A percentile compares a stretch with the other conserved stretches of the same genome.
phyloP scores from a whole-genome alignment of 2,797 vertebrate genomes.

The Diglossa cyanea region DNA sequence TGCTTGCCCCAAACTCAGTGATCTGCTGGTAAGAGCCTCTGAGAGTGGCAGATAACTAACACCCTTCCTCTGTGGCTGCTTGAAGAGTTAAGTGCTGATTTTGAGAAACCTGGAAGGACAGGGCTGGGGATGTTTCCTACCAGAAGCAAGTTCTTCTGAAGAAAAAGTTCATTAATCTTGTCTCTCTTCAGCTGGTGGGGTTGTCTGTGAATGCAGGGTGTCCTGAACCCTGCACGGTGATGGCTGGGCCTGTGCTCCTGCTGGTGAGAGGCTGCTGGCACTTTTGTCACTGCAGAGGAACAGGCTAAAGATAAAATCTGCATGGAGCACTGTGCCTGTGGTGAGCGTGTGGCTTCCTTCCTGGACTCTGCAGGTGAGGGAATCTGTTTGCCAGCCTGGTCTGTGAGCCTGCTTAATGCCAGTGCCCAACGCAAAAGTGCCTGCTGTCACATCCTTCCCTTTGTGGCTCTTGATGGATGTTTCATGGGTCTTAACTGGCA shows the following conservation, averaged over 20 bases:
- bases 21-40: background rate
- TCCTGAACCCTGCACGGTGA: background rate
- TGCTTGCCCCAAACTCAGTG: background rate
- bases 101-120: background rate
- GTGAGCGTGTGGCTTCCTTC: background rate
- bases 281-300: background rate
- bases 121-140: background rate
- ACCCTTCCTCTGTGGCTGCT: background rate
- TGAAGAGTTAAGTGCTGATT: background rate
- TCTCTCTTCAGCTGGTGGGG: rapidly evolving
- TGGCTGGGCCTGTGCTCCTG: background rate
- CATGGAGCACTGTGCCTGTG: background rate
- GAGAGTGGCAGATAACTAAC: background rate
- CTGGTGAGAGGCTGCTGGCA: background rate
- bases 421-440: background rate
- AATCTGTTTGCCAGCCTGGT: background rate
- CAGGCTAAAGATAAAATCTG: background rate
- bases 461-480: background rate
- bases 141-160: background rate
- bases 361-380: background rate
- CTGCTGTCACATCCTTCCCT: background rate
- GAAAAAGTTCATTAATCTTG: background rate
- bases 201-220: background rate
- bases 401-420: background rate
- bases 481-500: background rate